These are phyloP conservation scores for Nerophis ophidion DNA, from an alignment of 2,113 vertebrate species.

Conservation along the genomic window DNA sequence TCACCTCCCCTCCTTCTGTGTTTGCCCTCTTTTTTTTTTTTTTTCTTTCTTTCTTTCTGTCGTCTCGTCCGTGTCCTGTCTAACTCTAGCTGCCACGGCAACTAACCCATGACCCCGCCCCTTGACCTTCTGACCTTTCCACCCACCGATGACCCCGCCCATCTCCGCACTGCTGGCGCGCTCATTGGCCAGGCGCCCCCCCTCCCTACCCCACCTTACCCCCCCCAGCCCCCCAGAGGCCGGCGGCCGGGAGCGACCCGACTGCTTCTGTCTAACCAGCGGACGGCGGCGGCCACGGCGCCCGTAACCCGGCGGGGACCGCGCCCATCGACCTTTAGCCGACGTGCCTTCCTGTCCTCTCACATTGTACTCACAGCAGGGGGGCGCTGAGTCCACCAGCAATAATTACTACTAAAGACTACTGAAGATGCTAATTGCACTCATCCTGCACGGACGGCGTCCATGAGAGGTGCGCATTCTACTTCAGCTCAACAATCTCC, in stretches of 20 bases:
- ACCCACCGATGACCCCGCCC: constrained; percentile 99
- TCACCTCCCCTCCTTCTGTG: constrained; percentile 65
- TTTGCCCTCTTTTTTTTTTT: constrained; percentile 62
- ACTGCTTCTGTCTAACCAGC: constrained; percentile 60
- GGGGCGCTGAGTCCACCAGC: constrained; percentile 78
- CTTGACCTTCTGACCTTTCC: constrained; percentile 99
- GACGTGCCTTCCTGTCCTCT: constrained; percentile 4
- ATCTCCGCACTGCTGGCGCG: constrained; percentile 95
- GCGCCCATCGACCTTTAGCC: constrained; percentile 26
- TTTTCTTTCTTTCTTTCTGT: constrained; percentile 53
- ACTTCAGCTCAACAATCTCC: not conserved
- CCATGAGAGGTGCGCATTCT: constrained; percentile 10
- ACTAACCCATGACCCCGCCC: constrained; percentile 97
- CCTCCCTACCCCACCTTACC: not conserved
- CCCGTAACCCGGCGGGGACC: constrained; percentile 59
- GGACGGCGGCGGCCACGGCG: constrained; percentile 52
- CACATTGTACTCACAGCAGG: constrained; percentile 1
- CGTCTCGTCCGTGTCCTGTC: constrained; percentile 79
- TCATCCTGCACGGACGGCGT: constrained; percentile 35
- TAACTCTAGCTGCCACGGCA: constrained; percentile 99
- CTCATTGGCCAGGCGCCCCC: constrained; percentile 87
- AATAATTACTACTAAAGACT: constrained; percentile 74
- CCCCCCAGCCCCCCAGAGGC: constrained; percentile 63
- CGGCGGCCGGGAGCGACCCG: constrained; percentile 57
- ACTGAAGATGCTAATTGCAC: constrained; percentile 33